These are phyloP conservation scores for Cosmia pyralina DNA, from an alignment of 2,888 invertebrate species.

Conservation along the genomic window DNA sequence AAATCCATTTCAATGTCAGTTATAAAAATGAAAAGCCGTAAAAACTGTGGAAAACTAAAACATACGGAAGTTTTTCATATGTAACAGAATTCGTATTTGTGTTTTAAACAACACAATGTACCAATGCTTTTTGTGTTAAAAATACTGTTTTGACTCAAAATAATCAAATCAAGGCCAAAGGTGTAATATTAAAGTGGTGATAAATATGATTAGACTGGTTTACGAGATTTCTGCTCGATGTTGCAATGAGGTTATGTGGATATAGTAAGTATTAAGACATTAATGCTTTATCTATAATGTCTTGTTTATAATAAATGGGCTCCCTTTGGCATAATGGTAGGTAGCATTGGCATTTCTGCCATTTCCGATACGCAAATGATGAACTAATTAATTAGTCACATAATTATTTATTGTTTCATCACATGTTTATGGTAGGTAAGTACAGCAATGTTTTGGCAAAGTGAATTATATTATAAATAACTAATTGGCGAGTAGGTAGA, in stretches of 20 bases:
- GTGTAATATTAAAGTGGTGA: constrained; percentile 40
- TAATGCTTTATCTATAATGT: constrained; percentile 11
- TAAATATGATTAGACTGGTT: constrained; percentile 44
- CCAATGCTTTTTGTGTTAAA: constrained; percentile 22
- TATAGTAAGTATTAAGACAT: constrained; percentile 42
- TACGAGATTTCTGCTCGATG: constrained; percentile 18
- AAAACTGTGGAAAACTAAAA: constrained; percentile 10
- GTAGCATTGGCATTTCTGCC: not conserved
- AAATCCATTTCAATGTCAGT: not conserved
- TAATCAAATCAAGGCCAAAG: constrained; percentile 50
- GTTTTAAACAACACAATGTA: constrained; percentile 12
- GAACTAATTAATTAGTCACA: not conserved
- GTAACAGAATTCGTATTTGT: constrained; percentile 33
- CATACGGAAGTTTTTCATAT: constrained; percentile 3
- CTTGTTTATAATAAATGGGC: constrained; percentile 8
- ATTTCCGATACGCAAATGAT: not conserved
- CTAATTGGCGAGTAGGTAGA: not conserved
- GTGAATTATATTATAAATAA: not conserved
- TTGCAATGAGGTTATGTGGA: constrained; percentile 25
- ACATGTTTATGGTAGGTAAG: not conserved
- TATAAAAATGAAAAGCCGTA: not conserved
- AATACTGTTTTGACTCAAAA: constrained; percentile 39
- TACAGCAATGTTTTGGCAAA: constrained; percentile 12
- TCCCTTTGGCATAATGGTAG: not conserved
- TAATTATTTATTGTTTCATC: constrained; percentile 27